These are phyloP conservation scores for Seriola dumerili DNA, from an alignment of 2,113 vertebrate species.

Conservation along the genomic window DNA sequence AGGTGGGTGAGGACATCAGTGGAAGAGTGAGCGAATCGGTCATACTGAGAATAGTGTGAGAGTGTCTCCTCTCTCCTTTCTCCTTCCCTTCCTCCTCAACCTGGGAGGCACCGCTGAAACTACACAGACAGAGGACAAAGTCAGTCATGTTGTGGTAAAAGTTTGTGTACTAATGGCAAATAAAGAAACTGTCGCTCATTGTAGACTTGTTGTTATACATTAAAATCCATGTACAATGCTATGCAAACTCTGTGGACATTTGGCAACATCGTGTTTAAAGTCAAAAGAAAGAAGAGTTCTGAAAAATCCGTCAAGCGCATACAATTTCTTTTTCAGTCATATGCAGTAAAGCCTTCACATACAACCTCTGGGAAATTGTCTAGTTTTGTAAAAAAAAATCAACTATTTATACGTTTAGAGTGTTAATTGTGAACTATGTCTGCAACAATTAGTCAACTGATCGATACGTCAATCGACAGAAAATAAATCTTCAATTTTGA, in stretches of 20 bases:
- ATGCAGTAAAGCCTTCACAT: not conserved
- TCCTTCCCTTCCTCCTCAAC: conserved; percentile 92
- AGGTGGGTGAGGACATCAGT: conserved; percentile 88
- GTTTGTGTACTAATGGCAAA: not conserved
- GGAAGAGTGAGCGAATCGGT: conserved; percentile 87
- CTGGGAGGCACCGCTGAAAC: conserved; percentile 87
- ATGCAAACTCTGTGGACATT: not conserved
- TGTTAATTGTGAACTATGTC: not conserved
- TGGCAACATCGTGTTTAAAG: not conserved
- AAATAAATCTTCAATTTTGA: too few species aligned
- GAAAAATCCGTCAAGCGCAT: too few species aligned
- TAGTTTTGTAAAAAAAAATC: not conserved
- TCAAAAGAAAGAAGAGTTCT: not conserved
- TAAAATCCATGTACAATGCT: not conserved
- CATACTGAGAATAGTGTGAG: conserved; percentile 87
- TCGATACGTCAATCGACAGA: too few species aligned
- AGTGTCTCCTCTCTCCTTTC: conserved; percentile 92
- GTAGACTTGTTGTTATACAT: not conserved
- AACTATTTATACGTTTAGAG: not conserved
- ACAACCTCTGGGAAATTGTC: not conserved
- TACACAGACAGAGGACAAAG: conserved; percentile 36
- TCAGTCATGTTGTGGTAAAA: not conserved
- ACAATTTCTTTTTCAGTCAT: too few species aligned
- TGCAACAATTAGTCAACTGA: not conserved
- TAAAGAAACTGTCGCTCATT: not conserved